A percentile compares a stretch with the other conserved stretches of the same genome.
Conservation (phyloP, 2,888 invertebrate species). For the Drosophila kuntzei region DNA sequence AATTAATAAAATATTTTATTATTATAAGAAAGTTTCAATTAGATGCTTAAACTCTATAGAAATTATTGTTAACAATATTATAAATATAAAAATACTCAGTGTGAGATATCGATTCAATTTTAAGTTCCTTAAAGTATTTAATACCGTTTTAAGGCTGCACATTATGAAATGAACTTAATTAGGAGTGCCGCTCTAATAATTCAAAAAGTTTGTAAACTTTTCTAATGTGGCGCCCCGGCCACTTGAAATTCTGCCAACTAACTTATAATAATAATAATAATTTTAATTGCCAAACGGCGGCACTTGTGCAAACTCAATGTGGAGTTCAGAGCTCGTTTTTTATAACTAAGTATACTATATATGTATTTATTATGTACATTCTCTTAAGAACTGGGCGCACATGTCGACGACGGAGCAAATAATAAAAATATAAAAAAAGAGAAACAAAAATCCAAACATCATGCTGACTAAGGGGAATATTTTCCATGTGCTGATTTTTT, state of each 20-base stretch:
- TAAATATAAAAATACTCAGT: not conserved
- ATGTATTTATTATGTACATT: constrained; percentile 22
- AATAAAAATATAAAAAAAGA: constrained; percentile 20
- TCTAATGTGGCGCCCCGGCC: constrained; percentile 66
- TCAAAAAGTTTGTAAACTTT: constrained; percentile 60
- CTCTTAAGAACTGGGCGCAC: constrained; percentile 62
- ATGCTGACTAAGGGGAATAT: constrained; percentile 69
- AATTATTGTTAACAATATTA: not conserved
- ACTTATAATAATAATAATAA: constrained; percentile 77
- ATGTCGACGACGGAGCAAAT: constrained; percentile 39
- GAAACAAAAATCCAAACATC: constrained; percentile 55
- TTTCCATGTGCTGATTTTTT: constrained; percentile 39
- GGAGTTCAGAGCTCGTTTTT: constrained; percentile 23
- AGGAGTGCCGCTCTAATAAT: constrained; percentile 54
- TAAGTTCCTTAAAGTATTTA: constrained; percentile 8
- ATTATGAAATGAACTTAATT: constrained; percentile 48
- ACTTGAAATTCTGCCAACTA: constrained; percentile 74
- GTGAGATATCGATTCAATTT: not conserved
- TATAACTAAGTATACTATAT: constrained; percentile 27
- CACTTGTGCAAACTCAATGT: constrained; percentile 48
- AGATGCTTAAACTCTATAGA: not conserved
- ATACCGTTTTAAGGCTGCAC: constrained; percentile 31
- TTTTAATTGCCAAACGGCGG: constrained; percentile 77
- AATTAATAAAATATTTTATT: too few relatives aligned
- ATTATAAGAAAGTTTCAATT: too few relatives aligned